Evolutionary conservation across 2,797 vertebrate genomes (phyloP).

Genomic region (Eospalax fontanierii): DNA sequence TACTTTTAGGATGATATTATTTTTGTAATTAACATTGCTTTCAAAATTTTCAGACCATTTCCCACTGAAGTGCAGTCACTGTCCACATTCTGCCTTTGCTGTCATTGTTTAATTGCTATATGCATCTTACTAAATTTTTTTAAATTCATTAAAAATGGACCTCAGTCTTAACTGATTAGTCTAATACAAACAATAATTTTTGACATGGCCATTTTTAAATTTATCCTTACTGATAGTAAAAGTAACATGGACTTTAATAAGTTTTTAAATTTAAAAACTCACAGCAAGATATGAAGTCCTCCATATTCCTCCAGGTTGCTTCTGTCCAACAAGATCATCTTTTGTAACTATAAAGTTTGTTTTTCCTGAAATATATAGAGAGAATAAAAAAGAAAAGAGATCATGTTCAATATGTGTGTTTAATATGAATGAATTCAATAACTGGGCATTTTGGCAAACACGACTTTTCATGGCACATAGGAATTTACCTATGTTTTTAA

Average conservation of each 20-base stretch:
- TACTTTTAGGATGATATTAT: background rate
- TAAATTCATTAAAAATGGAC: background rate
- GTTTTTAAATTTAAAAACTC: background rate
- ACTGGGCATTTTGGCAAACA: background rate
- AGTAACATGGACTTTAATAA: background rate
- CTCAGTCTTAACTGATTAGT: background rate
- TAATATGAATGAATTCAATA: slow-evolving; percentile 16
- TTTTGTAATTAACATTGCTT: background rate
- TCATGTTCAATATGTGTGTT: background rate
- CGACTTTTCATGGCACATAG: background rate
- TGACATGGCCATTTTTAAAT: background rate
- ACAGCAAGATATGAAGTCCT: background rate
- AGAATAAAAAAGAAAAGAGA: background rate
- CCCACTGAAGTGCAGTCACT: background rate
- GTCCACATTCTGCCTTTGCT: background rate
- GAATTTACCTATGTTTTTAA: background rate
- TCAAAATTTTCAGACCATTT: background rate
- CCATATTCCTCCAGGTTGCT: background rate
- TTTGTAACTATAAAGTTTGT: background rate
- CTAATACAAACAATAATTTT: background rate
- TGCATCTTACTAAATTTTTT: background rate
- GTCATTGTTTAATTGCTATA: background rate
- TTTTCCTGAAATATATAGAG: background rate
- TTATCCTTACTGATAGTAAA: slow-evolving; percentile 22
- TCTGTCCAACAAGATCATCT: background rate